Evolutionary conservation across 2,113 vertebrate species (phyloP).

Genomic region (Chloropsis cyanopogon): DNA sequence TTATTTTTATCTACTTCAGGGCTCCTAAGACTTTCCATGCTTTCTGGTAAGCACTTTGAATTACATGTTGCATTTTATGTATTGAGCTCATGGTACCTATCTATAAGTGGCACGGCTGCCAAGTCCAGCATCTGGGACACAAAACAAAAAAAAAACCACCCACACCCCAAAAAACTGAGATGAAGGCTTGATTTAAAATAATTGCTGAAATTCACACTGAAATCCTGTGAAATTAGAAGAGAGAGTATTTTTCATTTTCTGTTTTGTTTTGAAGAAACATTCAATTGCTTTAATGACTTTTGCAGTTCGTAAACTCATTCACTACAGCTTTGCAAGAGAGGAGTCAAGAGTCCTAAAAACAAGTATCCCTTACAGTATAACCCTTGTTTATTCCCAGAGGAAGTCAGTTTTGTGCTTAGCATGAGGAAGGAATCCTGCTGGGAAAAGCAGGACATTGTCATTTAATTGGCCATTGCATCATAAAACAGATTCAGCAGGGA

Average conservation of each 20-base stretch:
- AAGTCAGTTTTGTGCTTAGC: neutral
- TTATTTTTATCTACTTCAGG: neutral
- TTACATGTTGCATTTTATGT: neutral
- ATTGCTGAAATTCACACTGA: neutral
- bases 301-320: neutral
- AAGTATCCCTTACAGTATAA: neutral
- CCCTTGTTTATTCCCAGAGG: neutral
- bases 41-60: neutral
- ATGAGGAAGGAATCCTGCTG: neutral
- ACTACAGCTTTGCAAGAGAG: neutral
- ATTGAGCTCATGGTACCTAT: neutral
- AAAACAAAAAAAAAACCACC: neutral
- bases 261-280: neutral
- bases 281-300: neutral
- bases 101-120: neutral
- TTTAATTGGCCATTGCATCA: conserved; percentile 47
- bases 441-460: neutral
- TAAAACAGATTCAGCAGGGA: neutral
- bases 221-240: neutral
- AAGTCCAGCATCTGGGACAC: neutral
- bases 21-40: neutral
- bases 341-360: neutral
- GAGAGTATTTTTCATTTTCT: neutral
- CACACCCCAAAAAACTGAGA: neutral
- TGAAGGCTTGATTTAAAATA: neutral